Base-by-base conservation (phyloP, 2,113 vertebrate genomes). In the Jacana jacana region DNA sequence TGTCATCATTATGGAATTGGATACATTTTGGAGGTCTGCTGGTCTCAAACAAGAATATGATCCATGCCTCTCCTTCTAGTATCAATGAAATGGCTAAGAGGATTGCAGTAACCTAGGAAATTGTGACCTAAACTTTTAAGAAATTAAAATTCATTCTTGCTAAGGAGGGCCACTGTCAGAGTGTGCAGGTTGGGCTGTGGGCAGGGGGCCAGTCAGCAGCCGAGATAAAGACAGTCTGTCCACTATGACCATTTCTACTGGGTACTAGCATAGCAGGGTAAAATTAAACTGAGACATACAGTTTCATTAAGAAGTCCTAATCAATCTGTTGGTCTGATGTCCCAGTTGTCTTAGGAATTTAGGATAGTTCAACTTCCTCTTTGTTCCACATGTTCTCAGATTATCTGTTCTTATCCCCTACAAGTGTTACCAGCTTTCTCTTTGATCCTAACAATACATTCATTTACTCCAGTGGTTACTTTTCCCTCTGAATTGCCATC, bases 241-340 rank as follows among this genome's bases (percentile, higher is more conserved):
- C 81, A 87, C 48, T 78, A 84, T 78, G 55, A 71, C 42, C 80
- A 49, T 87, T 93, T 94, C 94, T 93, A 85, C 46, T 46, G 10
- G 42, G 57, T 78, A 60, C 20, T 14, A 94, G 84, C 78, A 75
- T 44, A 93, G 65, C 69, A 76, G 75, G 35, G 61, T 89, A 89
- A 96, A 97, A 94, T 81, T 91, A 93, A 89, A 70, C 69, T 84
- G 87, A 92, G 46, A 63, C 37, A 8, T 51, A 75, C 48, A 84
- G 39, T 89, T 96, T 95, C 61, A 79, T 75, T 81, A 79, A 85
- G 81, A 89, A 91, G 61, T 64, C 39, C 70, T 89, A 76, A 94
- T 91, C 78, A 94, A 69, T 89, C 57, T 75, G 72, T 68, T 91
- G 13, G 69, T 81, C 3, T 0, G 81, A 60, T 2, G 10, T 68